Conservation (phyloP, 2,113 vertebrate species). For the Pholis gunnellus region DNA sequence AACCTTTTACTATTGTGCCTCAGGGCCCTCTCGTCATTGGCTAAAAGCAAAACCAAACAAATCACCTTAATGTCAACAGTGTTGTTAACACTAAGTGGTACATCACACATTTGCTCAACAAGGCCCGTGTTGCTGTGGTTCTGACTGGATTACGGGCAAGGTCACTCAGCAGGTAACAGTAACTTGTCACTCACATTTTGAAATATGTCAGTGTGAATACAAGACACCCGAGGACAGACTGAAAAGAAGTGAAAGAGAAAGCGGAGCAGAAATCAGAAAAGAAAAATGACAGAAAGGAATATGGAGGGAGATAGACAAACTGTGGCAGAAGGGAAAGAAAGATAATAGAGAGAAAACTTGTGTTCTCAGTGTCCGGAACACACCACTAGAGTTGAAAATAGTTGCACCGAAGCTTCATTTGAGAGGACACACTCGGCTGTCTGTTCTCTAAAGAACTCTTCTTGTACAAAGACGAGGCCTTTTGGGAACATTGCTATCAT, state of each 20-base stretch:
- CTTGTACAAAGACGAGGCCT: slow-evolving; percentile 62
- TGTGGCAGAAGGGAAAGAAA: background rate
- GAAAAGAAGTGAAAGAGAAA: background rate
- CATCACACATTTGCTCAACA: slow-evolving; percentile 38
- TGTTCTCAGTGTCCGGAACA: slow-evolving; percentile 66
- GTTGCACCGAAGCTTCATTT: slow-evolving; percentile 69
- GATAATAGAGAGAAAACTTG: slow-evolving; percentile 70
- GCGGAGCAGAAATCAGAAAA: background rate
- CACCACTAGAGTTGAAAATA: slow-evolving; percentile 80
- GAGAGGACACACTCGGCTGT: slow-evolving; percentile 73
- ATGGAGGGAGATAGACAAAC: slow-evolving; percentile 29
- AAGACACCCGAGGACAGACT: background rate
- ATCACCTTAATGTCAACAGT: slow-evolving; percentile 66
- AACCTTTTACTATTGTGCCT: slow-evolving; percentile 55
- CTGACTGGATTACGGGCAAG: slow-evolving; percentile 41
- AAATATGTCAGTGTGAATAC: background rate
- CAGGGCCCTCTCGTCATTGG: slow-evolving; percentile 43
- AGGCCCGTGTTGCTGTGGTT: slow-evolving; percentile 16
- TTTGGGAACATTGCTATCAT: slow-evolving; percentile 71
- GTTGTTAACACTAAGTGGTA: slow-evolving; percentile 46
- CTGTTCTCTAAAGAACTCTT: slow-evolving; percentile 73
- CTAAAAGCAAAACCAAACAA: slow-evolving; percentile 64
- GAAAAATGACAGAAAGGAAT: background rate
- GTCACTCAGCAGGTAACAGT: slow-evolving; percentile 29
- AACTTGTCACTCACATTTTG: slow-evolving; percentile 31